Percentiles rank a stretch among this genome's conserved stretches.
Evolutionary conservation across 2,113 vertebrate species (phyloP).

Genomic region (Macrotis lagotis): DNA sequence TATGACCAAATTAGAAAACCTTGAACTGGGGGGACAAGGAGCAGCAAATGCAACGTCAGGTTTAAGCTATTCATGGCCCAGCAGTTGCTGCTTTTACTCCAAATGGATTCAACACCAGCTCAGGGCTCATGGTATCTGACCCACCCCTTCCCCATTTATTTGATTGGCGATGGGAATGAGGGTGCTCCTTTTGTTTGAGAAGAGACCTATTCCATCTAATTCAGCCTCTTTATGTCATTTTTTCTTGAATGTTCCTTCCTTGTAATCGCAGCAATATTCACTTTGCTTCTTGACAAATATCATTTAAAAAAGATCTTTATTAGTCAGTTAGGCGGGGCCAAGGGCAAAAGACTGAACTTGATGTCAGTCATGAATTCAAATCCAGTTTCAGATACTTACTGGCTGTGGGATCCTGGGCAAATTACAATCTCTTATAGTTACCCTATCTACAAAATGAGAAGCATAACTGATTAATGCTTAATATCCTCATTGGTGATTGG

Average conservation of each 20-base stretch:
- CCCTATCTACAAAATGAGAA: neutral
- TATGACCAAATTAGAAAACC: constrained; percentile 84
- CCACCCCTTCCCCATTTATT: neutral
- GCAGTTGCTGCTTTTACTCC: constrained; percentile 78
- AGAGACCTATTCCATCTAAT: neutral
- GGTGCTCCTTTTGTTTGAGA: neutral
- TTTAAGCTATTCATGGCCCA: constrained; percentile 69
- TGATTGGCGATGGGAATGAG: neutral
- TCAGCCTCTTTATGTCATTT: neutral
- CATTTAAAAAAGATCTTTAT: neutral
- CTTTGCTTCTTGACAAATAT: neutral
- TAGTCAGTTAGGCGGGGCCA: neutral
- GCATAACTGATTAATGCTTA: too few relatives aligned
- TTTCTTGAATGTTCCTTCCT: neutral
- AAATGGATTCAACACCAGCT: neutral
- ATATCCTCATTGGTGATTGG: too few relatives aligned
- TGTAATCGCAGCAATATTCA: neutral
- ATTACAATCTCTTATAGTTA: neutral
- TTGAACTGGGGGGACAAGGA: constrained; percentile 65
- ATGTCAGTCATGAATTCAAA: neutral
- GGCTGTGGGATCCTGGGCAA: neutral
- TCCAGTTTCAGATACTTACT: neutral
- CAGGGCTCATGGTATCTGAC: neutral
- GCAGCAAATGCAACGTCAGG: constrained; percentile 80
- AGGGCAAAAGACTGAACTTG: neutral